A percentile compares a stretch with the other conserved stretches of the same genome.
Evolutionary conservation across 2,888 invertebrate species (phyloP).

Genomic region (Thelaira solivaga): DNA sequence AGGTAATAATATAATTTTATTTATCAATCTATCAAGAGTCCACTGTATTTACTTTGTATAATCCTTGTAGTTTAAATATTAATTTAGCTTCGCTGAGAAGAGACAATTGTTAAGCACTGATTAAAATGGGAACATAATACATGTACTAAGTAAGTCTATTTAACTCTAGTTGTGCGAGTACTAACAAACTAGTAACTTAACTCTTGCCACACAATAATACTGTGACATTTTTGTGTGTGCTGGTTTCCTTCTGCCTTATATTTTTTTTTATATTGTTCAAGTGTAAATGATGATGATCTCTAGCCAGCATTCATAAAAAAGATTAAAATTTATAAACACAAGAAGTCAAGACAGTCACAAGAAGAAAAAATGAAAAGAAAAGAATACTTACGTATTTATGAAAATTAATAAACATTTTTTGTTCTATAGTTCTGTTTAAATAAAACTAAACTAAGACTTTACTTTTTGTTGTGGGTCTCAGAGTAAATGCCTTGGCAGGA

Average conservation of each 20-base stretch:
- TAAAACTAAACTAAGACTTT: slow-evolving; percentile 32
- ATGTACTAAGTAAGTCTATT: too few relatives aligned
- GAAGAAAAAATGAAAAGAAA: slow-evolving; percentile 24
- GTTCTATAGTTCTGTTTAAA: too few relatives aligned
- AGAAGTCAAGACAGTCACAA: slow-evolving; percentile 68
- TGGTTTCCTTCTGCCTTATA: not conserved
- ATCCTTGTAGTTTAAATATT: too few relatives aligned
- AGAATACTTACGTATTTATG: slow-evolving; percentile 28
- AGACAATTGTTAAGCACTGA: not conserved
- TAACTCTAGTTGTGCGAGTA: too few relatives aligned
- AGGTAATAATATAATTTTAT: too few relatives aligned
- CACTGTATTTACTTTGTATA: too few relatives aligned
- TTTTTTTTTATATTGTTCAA: slow-evolving; percentile 15
- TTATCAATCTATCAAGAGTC: too few relatives aligned
- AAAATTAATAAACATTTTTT: slow-evolving; percentile 37
- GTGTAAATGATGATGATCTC: slow-evolving; percentile 54
- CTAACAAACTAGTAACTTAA: too few relatives aligned
- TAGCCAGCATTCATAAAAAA: slow-evolving; percentile 72
- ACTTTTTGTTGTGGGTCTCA: slow-evolving; percentile 4
- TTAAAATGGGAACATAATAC: not conserved
- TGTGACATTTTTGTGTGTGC: not conserved
- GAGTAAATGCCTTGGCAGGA: slow-evolving; percentile 30
- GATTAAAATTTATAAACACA: slow-evolving; percentile 73
- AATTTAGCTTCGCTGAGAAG: too few relatives aligned
- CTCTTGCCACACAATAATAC: slow-evolving; percentile 3